These are phyloP conservation scores for Holotrichia oblita DNA, from an alignment of 1,140 invertebrate genomes.

Conservation along the genomic window DNA sequence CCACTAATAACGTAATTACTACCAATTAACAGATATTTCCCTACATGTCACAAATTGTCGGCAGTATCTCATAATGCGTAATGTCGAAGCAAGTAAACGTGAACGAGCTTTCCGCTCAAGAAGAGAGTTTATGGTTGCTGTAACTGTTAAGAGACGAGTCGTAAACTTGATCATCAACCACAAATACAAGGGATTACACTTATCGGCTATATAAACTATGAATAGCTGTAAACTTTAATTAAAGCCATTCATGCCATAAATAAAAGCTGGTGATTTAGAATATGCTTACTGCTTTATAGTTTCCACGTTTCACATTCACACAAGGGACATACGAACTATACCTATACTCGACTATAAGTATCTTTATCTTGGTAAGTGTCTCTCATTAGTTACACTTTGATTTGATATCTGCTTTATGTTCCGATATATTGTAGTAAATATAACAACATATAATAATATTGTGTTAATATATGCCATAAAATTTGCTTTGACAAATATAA, in stretches of 20 bases:
- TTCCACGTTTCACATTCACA: neutral
- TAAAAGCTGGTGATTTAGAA: neutral
- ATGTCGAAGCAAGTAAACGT: neutral
- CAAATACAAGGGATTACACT: neutral
- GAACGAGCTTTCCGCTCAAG: neutral
- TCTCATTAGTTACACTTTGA: too few species aligned
- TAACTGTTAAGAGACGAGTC: conserved; percentile 1
- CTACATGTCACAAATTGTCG: too few species aligned
- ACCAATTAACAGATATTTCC: too few species aligned
- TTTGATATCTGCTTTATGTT: too few species aligned
- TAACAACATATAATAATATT: too few species aligned
- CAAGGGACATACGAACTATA: neutral
- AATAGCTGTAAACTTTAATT: conserved; percentile 5
- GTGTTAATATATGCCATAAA: too few species aligned
- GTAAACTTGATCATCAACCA: conserved; percentile 8
- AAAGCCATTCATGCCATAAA: neutral
- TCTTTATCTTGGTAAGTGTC: too few species aligned
- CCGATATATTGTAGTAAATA: too few species aligned
- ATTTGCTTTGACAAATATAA: too few species aligned
- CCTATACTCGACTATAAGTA: too few species aligned
- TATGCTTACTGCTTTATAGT: neutral
- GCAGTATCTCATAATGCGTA: too few species aligned
- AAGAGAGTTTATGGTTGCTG: neutral
- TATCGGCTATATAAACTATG: neutral
- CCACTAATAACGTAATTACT: too few species aligned